Base-by-base conservation (phyloP, 2,888 invertebrate species). In the Orchestes rusci region DNA sequence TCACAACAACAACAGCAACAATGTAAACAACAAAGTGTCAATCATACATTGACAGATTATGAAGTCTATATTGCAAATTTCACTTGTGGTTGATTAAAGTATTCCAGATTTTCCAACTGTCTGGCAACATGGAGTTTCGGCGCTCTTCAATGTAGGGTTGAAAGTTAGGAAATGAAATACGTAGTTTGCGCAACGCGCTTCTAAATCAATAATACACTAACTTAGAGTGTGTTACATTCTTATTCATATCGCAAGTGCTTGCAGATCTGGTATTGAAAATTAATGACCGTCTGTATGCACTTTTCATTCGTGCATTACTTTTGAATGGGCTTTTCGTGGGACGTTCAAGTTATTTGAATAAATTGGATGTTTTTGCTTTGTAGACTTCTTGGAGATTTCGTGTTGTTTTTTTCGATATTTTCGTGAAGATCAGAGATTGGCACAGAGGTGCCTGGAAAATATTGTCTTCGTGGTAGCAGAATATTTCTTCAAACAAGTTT, bases 141-240 rank as follows among this genome's bases (percentile, higher is more conserved):
- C 45, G 42, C 30, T 30, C 42, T 42, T 43, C 45, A 49, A 49
- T 45, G 43, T 45, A 41, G 49, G 44, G 49, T 49, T 36, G 44
- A 51, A 51, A 51, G 47, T 51, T 51, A 33, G 45, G 35, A 48
- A 51, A 45, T 48, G 48, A 51, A 45, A 43, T 51, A 45, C 48
- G 51, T 51, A 48, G 48, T 51, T 44, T 51, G 51, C 51, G 51
- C 51, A 51, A 38, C 48, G 48, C 48, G 39, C 41, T 48, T 29
- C 34, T 42, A 51, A 51, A 51, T 51, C 51, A 51, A 51, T 51
- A 51, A 38, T 40, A 36, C 32, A 34, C 45, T 34, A 51, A 45
- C 48, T 51, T 48, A 33, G 40, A 47, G 37, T 38, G 37, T 42
- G 29, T 47, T 39, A 39, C 37, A 41, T 51, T 51, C 48, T 51